A percentile compares a stretch with the other conserved stretches of the same genome.
These are phyloP conservation scores for Lithobates sylvaticus DNA, from an alignment of 2,797 vertebrate genomes.

Conservation along the genomic window DNA sequence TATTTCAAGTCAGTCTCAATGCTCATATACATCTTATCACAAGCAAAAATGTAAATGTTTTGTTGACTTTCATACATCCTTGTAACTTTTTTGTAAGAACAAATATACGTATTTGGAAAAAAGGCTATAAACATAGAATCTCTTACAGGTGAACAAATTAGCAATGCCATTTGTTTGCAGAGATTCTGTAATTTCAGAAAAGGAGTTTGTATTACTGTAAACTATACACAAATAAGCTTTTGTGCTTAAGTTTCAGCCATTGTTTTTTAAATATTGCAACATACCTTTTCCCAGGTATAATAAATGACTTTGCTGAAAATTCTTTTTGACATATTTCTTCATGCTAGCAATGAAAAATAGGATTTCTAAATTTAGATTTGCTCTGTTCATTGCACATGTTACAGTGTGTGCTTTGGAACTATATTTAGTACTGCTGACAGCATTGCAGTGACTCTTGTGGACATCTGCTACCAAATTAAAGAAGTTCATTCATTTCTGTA, in stretches of 20 bases:
- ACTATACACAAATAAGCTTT: background rate
- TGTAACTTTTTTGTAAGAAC: too few relatives aligned
- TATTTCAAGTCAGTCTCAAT: too few relatives aligned
- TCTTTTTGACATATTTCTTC: background rate
- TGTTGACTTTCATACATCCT: too few relatives aligned
- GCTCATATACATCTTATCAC: too few relatives aligned
- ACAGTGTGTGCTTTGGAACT: constrained; percentile 24
- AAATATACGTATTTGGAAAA: too few relatives aligned
- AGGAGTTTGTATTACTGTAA: background rate
- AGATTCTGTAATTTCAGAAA: background rate
- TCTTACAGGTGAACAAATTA: too few relatives aligned
- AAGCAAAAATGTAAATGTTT: too few relatives aligned
- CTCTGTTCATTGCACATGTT: constrained; percentile 33
- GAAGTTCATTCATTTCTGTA: constrained; percentile 14
- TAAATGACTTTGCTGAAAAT: background rate
- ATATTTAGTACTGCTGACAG: constrained; percentile 28
- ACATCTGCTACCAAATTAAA: constrained; percentile 45
- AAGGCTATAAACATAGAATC: too few relatives aligned
- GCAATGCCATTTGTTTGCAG: too few relatives aligned
- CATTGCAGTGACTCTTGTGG: constrained; percentile 38
- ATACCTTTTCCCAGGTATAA: background rate
- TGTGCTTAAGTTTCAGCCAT: background rate
- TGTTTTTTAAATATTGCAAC: background rate
- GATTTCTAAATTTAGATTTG: constrained; percentile 28
- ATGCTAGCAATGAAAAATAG: constrained; percentile 10